These are phyloP conservation scores for Trinorchestia longiramus DNA, from an alignment of 1,140 invertebrate species.

Conservation along the genomic window DNA sequence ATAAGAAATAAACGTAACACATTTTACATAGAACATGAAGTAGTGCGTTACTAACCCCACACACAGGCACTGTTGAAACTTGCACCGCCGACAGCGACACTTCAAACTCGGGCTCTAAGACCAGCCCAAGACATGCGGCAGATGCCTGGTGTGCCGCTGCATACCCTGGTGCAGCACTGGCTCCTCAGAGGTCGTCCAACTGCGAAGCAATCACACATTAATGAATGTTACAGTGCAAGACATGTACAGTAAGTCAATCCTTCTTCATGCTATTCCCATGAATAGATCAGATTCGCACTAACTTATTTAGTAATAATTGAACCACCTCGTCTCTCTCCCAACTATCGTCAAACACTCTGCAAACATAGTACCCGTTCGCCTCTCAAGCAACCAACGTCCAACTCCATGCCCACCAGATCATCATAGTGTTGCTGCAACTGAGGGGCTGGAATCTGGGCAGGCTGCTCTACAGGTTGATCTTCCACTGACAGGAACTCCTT, in stretches of 20 bases:
- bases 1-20: not conserved
- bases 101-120: not conserved
- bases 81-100: not conserved
- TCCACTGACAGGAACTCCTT: conserved; percentile 1
- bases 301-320: not conserved
- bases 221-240: not conserved
- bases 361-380: not conserved
- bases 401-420: not conserved
- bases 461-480: not conserved
- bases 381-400: not conserved
- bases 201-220: not conserved
- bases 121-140: no score
- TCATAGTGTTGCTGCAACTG: conserved; percentile 10
- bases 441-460: not conserved
- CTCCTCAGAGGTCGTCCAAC: not conserved
- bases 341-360: not conserved
- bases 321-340: not conserved
- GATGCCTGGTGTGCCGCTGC: not conserved
- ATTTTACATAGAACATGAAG: not conserved
- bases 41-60: not conserved
- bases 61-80: not conserved
- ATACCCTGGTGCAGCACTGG: not conserved
- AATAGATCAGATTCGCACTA: not conserved
- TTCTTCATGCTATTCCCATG: not conserved
- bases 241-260: not conserved